Percentiles rank a stretch among this genome's conserved stretches.
Evolutionary conservation across 2,113 vertebrate genomes (phyloP).

Genomic region (Nymphicus hollandicus): DNA sequence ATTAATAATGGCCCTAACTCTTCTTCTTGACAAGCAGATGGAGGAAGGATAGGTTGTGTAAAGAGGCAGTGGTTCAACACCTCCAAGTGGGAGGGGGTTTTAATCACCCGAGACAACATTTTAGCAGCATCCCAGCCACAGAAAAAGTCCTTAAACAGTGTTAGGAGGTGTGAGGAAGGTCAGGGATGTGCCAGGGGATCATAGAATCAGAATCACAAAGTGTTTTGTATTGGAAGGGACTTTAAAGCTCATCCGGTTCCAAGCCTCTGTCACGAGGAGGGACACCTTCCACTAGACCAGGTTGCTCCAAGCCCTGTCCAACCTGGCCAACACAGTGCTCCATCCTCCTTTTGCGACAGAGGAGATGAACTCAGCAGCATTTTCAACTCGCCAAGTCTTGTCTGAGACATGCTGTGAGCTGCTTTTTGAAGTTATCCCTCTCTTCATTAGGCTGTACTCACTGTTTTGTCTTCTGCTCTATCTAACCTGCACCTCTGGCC

Average conservation of each 20-base stretch:
- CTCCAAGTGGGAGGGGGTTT: neutral
- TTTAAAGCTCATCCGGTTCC: neutral
- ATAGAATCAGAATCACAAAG: neutral
- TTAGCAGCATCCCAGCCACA: neutral
- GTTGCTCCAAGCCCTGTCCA: neutral
- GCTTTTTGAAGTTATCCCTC: neutral
- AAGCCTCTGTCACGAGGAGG: neutral
- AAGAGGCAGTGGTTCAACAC: neutral
- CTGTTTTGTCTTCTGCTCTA: neutral
- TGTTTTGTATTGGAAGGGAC: neutral
- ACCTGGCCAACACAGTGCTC: neutral
- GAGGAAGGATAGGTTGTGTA: neutral
- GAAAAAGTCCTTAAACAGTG: neutral
- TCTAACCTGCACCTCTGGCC: no score
- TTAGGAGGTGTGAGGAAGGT: neutral
- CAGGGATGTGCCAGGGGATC: neutral
- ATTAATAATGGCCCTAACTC: neutral
- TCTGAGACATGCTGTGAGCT: fast-evolving
- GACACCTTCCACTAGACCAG: neutral
- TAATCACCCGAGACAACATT: neutral
- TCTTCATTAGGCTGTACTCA: neutral
- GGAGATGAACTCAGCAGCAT: neutral
- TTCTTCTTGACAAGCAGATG: neutral
- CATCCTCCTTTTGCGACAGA: neutral
- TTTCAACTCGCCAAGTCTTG: neutral